A percentile compares a stretch with the other conserved stretches of the same genome.
Evolutionary conservation across 2,113 vertebrate species (phyloP).

Genomic region (Phocoena sinus): DNA sequence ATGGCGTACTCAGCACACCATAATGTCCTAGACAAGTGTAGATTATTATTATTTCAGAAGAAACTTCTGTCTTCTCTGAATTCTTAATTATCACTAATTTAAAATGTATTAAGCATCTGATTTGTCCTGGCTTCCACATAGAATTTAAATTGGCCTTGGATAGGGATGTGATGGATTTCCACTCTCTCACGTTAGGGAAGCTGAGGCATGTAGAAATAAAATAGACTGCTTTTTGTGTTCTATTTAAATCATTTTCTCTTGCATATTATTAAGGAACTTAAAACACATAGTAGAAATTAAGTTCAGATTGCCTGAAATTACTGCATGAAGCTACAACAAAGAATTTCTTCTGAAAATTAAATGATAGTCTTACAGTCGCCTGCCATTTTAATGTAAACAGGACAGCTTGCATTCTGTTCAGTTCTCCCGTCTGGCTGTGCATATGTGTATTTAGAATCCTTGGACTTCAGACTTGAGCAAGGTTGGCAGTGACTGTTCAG

Average conservation of each 20-base stretch:
- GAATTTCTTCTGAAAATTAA: conserved; percentile 12
- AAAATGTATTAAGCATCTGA: conserved; percentile 42
- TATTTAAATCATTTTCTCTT: background rate
- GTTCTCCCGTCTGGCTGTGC: background rate
- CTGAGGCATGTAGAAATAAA: background rate
- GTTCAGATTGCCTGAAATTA: background rate
- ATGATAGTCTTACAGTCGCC: background rate
- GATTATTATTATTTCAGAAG: conserved; percentile 59
- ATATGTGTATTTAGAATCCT: background rate
- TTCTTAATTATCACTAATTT: conserved; percentile 60
- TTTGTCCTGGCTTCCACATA: background rate
- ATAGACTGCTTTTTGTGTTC: background rate
- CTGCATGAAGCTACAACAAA: background rate
- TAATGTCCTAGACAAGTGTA: background rate
- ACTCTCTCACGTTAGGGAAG: background rate
- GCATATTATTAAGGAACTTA: background rate
- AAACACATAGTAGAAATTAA: background rate
- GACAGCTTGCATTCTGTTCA: background rate
- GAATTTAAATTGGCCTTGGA: conserved; percentile 22
- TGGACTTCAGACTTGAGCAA: background rate
- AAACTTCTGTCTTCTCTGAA: conserved; percentile 48
- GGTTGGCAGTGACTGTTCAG: background rate
- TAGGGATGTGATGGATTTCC: background rate
- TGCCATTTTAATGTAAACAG: background rate
- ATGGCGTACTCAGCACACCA: background rate